Base-by-base conservation (phyloP, 2,113 vertebrate species). In the Asarcornis scutulata region DNA sequence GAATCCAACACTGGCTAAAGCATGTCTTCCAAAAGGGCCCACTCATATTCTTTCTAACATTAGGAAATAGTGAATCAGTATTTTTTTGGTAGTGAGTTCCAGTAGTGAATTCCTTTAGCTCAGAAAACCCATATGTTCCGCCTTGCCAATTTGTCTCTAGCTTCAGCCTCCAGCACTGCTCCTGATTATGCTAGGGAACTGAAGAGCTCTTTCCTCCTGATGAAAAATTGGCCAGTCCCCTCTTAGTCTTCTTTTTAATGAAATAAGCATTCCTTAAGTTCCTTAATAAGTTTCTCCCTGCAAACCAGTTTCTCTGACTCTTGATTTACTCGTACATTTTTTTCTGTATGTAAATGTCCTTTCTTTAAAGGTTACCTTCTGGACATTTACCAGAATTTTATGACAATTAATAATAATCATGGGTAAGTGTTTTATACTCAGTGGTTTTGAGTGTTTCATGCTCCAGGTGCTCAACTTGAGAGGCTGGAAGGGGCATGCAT, bases 11-110 rank as follows among this genome's bases (percentile, higher is more conserved):
- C 27, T 81, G 73, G 27, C 34, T 69, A 64, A 73, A 69, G 25
- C 31, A 83, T 32, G 11, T 14, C 9, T 69, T 31, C 34, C 16
- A 25, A 55, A 78, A 75, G 32, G 38, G 17, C 13, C 16, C 38
- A 23, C 40, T 44, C 1, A 0, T 40, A 34, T 52, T 60, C 42
- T 78, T 90, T 2, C 1, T 34, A 42, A 31, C 7, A 5, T 8
- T 4, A 66, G n/a, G 40, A 85, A 25, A 31, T 40, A 31, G 15
- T 42, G 50, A 53, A 18, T 20, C 31, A 66, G 25, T 18, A 22
- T 77, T 88, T 83, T 36, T 5, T 3, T 52, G 26, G 20, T 25
- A 42, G 22, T 32, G 69, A 53, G 38, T 91, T 82, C 59, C 56
- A 11, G 8, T 11, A 23, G 23, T 68, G 21, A 34, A 44, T 48